A percentile compares a stretch with the other conserved stretches of the same genome.
Conservation (phyloP, 2,888 invertebrate genomes). For the Coelopa pilipes region DNA sequence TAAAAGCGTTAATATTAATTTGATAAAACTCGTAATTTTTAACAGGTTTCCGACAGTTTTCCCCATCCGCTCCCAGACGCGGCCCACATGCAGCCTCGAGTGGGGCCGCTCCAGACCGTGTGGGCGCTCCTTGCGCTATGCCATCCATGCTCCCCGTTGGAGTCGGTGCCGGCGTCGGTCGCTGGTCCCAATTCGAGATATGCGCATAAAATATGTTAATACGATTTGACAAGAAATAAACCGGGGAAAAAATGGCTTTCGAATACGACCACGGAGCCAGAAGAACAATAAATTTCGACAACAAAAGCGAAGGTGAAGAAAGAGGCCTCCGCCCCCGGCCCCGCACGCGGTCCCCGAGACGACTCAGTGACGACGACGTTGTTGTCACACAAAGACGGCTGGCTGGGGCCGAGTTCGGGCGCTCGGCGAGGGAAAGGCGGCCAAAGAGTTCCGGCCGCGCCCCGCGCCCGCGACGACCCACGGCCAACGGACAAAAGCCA, state of each 20-base stretch:
- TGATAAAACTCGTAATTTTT: conserved; percentile 27
- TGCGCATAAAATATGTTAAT: conserved; percentile 31
- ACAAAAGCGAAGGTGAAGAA: conserved; percentile 30
- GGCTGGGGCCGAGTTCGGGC: no score
- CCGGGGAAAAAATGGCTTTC: neutral
- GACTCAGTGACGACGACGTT: no score
- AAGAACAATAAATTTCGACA: conserved; percentile 25
- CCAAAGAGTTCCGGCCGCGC: no score
- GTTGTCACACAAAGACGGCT: no score
- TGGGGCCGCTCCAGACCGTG: conserved; percentile 7
- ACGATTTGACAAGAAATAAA: neutral
- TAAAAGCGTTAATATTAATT: conserved; percentile 15
- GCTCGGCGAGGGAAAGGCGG: no score
- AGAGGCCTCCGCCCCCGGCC: neutral
- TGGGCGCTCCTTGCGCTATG: conserved; percentile 16
- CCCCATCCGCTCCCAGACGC: neutral
- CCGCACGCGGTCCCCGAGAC: neutral
- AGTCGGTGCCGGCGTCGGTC: neutral
- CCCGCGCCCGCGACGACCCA: no score
- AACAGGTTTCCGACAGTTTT: conserved; percentile 25
- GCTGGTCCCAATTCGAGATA: conserved; percentile 12
- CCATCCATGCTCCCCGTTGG: neutral
- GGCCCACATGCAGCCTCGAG: conserved; percentile 14
- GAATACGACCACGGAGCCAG: neutral
- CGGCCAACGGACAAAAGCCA: neutral